A percentile compares a stretch with the other conserved stretches of the same genome.
These are phyloP conservation scores for Oenanthe oenanthe DNA, from an alignment of 2,113 vertebrate genomes.

Conservation along the genomic window DNA sequence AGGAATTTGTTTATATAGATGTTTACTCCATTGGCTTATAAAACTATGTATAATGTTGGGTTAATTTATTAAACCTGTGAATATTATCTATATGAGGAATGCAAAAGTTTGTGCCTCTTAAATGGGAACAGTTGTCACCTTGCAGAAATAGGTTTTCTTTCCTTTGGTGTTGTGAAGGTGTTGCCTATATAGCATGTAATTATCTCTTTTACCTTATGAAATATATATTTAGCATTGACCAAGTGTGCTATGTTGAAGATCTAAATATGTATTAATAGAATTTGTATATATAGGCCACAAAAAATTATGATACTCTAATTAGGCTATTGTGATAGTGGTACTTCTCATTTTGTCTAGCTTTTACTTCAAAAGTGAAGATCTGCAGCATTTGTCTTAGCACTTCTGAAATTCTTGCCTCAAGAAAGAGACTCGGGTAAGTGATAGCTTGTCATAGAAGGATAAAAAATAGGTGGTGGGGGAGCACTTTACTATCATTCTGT, in stretches of 20 bases:
- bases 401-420: background rate
- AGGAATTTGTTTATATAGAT: background rate
- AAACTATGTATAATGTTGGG: background rate
- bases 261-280: background rate
- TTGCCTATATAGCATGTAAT: background rate
- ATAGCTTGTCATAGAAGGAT: background rate
- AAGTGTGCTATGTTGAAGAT: background rate
- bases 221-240: background rate
- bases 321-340: background rate
- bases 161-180: background rate
- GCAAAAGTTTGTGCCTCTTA: background rate
- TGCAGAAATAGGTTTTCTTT: background rate
- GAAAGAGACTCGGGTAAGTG: background rate
- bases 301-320: background rate
- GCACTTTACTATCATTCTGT: accelerated
- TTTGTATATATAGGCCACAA: background rate
- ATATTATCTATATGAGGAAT: background rate
- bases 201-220: background rate
- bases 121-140: background rate
- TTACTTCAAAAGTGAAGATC: background rate
- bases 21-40: background rate
- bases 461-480: background rate
- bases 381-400: background rate
- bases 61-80: background rate
- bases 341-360: background rate